phyloP scores from a whole-genome alignment of 2,797 vertebrate species.

The Argya squamiceps region DNA sequence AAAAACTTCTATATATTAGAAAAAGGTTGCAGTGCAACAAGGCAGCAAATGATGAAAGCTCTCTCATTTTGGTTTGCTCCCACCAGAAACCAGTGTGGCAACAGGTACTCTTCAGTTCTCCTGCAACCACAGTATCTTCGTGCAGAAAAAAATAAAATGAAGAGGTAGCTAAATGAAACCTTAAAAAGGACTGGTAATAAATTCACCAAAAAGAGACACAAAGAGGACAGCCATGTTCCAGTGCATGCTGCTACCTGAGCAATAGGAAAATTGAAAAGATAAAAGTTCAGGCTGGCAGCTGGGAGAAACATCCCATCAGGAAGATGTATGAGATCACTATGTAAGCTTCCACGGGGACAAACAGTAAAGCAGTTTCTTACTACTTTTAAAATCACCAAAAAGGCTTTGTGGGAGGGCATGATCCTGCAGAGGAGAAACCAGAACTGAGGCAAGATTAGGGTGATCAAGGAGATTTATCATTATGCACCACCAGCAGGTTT shows the following conservation, averaged over 20 bases:
- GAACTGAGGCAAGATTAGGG: background rate
- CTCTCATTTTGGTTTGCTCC: background rate
- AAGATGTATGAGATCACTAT: background rate
- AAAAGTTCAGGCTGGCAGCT: background rate
- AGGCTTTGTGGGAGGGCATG: background rate
- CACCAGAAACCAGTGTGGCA: background rate
- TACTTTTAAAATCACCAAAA: background rate
- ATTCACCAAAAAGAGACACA: background rate
- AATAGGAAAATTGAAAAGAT: background rate
- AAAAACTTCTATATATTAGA: background rate
- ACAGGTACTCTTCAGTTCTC: fast-evolving
- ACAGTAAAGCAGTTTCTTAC: background rate
- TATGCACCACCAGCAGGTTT: background rate
- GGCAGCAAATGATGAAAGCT: background rate
- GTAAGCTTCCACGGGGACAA: fast-evolving
- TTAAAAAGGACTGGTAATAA: background rate
- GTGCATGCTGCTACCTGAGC: background rate
- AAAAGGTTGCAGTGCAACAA: background rate
- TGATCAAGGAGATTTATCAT: background rate
- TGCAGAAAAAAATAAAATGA: background rate
- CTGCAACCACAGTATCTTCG: background rate
- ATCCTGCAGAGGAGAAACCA: background rate
- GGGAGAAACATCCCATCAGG: background rate
- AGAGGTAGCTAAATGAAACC: background rate
- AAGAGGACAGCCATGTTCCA: background rate